Conservation (phyloP, 2,888 invertebrate genomes). For the Cryptosula pallasiana region DNA sequence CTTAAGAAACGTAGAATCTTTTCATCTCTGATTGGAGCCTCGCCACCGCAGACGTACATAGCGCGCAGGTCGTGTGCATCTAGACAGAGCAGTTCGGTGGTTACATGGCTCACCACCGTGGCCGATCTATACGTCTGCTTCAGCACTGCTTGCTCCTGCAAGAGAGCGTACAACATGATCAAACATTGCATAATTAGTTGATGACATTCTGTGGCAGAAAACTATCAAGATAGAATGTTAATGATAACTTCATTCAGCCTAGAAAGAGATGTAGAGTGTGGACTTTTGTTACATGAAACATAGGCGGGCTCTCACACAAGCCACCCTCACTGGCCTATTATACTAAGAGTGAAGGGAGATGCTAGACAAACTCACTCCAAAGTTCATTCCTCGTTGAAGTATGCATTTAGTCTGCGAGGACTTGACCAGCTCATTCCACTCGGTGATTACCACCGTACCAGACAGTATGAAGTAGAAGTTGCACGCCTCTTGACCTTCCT, state of each 20-base stretch:
- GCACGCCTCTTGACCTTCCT: constrained; percentile 10
- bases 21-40: not conserved
- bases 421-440: not conserved
- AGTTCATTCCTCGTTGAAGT: constrained; percentile 16
- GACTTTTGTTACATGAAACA: too few relatives aligned
- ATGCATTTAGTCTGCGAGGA: constrained; percentile 15
- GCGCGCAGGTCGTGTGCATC: not conserved
- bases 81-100: constrained; percentile 22
- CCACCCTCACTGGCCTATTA: too few relatives aligned
- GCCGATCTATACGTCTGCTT: not conserved
- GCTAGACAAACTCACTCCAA: constrained; percentile 2
- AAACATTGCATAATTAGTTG: too few relatives aligned
- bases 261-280: too few relatives aligned
- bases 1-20: not conserved
- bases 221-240: too few relatives aligned
- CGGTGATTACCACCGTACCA: constrained; percentile 23
- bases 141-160: constrained; percentile 11
- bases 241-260: too few relatives aligned
- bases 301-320: too few relatives aligned
- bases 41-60: not conserved
- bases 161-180: not conserved
- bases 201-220: too few relatives aligned
- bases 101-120: not conserved
- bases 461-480: constrained; percentile 25
- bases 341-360: too few relatives aligned